Conservation (phyloP, 2,888 invertebrate genomes). For the Ophion obscuratus region DNA sequence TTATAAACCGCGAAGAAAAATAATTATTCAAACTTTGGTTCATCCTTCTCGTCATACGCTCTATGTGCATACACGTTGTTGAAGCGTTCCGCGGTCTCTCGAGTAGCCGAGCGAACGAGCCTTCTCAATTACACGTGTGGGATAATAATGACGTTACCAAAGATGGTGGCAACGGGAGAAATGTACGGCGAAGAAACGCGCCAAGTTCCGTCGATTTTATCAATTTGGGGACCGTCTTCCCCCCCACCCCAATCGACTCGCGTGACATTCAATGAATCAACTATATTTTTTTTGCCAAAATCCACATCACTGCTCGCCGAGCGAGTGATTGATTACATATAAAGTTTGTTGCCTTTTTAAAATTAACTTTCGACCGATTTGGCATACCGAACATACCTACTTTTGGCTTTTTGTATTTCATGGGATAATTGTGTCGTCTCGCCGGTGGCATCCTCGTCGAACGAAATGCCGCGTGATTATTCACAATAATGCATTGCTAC, state of each 20-base stretch:
- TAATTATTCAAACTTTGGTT: conserved; percentile 42
- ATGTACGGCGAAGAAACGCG: not conserved
- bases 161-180: conserved; percentile 8
- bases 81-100: not conserved
- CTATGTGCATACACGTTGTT: not conserved
- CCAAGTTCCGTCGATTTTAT: not conserved
- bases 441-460: not conserved
- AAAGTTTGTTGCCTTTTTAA: not conserved
- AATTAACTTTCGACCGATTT: not conserved
- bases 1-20: not conserved
- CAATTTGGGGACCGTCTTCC: not conserved
- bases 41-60: conserved; percentile 22
- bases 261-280: not conserved
- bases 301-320: conserved; percentile 35
- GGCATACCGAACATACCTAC: not conserved
- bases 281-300: conserved; percentile 11
- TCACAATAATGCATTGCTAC: not conserved
- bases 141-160: not conserved
- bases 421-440: not conserved
- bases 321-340: conserved; percentile 9
- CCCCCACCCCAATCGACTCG: not conserved
- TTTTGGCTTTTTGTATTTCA: not conserved
- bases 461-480: not conserved
- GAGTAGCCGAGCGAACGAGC: not conserved
- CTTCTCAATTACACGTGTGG: not conserved